phyloP scores from a whole-genome alignment of 2,113 vertebrate genomes.

The Pomatostomus ruficeps region DNA sequence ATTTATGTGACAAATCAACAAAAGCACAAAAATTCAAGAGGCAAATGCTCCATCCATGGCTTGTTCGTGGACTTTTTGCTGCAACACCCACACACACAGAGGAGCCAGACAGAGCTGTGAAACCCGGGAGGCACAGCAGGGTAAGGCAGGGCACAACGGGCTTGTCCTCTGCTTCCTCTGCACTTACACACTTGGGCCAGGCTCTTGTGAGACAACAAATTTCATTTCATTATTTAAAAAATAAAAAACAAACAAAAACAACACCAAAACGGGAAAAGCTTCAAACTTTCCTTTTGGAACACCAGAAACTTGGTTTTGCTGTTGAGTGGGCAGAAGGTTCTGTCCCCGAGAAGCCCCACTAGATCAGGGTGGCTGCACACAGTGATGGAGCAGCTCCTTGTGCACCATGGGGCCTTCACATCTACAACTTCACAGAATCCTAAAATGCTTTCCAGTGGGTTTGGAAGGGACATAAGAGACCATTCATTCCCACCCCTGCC shows the following conservation, averaged over 20 bases:
- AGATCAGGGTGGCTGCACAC: too few relatives aligned
- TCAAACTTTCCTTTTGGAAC: background rate
- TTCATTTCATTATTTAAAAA: background rate
- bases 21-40: constrained; percentile 12
- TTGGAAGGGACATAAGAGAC: background rate
- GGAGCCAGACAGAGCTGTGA: constrained; percentile 28
- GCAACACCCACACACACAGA: background rate
- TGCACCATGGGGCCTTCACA: background rate
- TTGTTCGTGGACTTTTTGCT: background rate
- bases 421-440: background rate
- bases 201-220: background rate
- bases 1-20: constrained; percentile 59
- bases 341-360: background rate
- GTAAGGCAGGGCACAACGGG: background rate
- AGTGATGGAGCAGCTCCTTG: rapidly evolving
- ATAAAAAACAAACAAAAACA: too few relatives aligned
- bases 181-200: background rate
- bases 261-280: background rate
- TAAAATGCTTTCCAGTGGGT: too few relatives aligned
- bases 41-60: constrained; percentile 29
- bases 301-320: background rate
- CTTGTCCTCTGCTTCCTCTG: background rate
- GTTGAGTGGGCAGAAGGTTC: background rate
- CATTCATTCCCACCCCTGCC: too few relatives aligned
- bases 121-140: background rate